Evolutionary conservation across 2,797 vertebrate genomes (phyloP).

Genomic region (Thripadectes ignobilis): DNA sequence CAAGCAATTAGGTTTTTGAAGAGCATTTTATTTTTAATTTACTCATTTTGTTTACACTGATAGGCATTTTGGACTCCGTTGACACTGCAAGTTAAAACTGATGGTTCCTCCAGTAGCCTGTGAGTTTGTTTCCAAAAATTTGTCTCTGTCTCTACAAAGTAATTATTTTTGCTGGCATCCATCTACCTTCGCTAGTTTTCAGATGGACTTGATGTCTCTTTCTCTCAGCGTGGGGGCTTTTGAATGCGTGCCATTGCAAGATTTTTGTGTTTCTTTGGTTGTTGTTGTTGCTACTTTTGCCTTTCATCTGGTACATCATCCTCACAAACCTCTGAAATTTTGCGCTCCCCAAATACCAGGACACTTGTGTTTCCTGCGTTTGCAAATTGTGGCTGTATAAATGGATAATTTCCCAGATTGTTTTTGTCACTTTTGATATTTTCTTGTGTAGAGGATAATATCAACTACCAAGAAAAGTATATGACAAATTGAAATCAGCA

Average conservation of each 20-base stretch:
- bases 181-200: background rate
- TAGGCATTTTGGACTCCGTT: background rate
- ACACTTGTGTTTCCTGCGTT: background rate
- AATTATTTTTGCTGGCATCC: slow-evolving; percentile 60
- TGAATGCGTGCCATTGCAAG: slow-evolving; percentile 2
- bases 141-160: background rate
- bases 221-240: background rate
- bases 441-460: background rate
- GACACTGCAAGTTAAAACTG: background rate
- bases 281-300: background rate
- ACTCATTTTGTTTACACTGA: background rate
- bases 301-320: background rate
- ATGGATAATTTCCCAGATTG: background rate
- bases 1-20: background rate
- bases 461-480: background rate
- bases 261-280: background rate
- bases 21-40: background rate
- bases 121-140: slow-evolving; percentile 1
- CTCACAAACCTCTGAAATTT: background rate
- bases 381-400: background rate
- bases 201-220: slow-evolving; percentile 48
- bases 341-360: rapidly evolving
- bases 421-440: background rate
- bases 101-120: background rate
- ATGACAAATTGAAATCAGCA: background rate